Conservation (phyloP, 2,113 vertebrate genomes). For the Trachemys scripta region DNA sequence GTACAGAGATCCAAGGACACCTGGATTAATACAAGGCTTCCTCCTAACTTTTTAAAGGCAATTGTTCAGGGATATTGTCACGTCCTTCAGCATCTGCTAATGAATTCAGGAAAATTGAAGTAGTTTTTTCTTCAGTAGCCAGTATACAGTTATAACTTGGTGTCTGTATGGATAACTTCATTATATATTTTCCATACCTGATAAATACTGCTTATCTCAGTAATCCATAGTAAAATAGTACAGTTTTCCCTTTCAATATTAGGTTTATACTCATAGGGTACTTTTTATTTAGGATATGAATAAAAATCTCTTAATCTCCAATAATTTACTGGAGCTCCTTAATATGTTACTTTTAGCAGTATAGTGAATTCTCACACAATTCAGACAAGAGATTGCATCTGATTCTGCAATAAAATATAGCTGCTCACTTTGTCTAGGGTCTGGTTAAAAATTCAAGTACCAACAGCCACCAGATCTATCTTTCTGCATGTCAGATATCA, state of each 20-base stretch:
- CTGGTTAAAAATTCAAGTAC: not conserved
- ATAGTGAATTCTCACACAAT: not conserved
- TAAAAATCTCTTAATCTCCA: not conserved
- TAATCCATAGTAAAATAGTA: not conserved
- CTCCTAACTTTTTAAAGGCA: conserved; percentile 37
- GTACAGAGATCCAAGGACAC: not conserved
- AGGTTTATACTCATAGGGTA: not conserved
- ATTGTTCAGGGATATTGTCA: conserved; percentile 45
- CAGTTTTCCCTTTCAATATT: not conserved
- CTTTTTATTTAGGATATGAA: not conserved
- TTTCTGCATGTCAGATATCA: accelerated
- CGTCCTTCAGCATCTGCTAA: not conserved
- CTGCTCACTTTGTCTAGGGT: not conserved
- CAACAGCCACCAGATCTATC: not conserved
- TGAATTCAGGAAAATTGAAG: conserved; percentile 29
- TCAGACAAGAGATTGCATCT: not conserved
- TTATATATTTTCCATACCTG: not conserved
- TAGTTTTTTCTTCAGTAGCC: not conserved
- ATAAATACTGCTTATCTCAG: not conserved
- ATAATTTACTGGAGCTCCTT: not conserved
- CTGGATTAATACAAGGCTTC: conserved; percentile 40
- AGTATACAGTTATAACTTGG: not conserved
- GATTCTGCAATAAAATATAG: not conserved
- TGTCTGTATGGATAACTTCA: not conserved
- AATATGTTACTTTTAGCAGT: not conserved